phyloP scores from a whole-genome alignment of 35 echinoderm and acorn worm genomes.

The Heliocidaris erythrogramma region DNA sequence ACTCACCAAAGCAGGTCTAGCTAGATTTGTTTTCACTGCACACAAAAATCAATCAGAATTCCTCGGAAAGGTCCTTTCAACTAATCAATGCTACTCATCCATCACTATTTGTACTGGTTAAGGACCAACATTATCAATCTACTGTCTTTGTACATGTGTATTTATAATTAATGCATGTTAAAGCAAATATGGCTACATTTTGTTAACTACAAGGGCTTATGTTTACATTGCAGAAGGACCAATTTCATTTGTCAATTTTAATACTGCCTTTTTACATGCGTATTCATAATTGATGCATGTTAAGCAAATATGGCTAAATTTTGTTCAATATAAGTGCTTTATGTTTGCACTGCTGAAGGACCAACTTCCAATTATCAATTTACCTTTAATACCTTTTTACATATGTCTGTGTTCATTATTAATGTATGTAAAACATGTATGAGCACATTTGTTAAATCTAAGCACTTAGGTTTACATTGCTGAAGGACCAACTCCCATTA shows the following conservation, averaged over 20 bases:
- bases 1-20: not conserved
- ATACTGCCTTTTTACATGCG: not conserved
- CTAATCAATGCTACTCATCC: not conserved
- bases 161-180: not conserved
- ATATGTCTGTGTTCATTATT: too few species aligned
- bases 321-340: not conserved
- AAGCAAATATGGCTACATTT: not conserved
- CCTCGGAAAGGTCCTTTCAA: not conserved
- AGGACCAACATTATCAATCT: not conserved
- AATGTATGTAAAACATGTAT: too few species aligned
- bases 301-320: not conserved
- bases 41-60: slow-evolving; percentile 7
- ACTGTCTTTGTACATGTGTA: not conserved
- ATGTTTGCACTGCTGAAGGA: not conserved
- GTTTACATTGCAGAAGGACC: not conserved
- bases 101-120: not conserved
- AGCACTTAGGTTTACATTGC: too few species aligned
- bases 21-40: not conserved
- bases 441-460: too few species aligned
- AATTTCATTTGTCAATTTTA: not conserved
- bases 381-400: too few species aligned
- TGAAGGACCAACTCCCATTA: too few species aligned
- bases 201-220: not conserved
- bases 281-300: not conserved
- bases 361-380: too few species aligned